Conservation (phyloP, 1,140 invertebrate genomes). For the Phortica variegata region DNA sequence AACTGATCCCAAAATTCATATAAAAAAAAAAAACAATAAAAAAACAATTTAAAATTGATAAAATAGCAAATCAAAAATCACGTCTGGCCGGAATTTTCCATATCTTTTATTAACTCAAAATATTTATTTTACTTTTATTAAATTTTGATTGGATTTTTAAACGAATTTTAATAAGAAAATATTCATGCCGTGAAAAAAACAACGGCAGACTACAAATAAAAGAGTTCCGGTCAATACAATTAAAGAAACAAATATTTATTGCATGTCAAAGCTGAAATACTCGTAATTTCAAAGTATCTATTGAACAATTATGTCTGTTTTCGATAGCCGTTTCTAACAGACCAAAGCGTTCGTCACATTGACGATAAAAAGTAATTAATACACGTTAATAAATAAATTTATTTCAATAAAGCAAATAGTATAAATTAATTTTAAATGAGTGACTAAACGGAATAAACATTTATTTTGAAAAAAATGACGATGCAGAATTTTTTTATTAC, state of each 20-base stretch:
- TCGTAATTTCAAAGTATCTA: not conserved
- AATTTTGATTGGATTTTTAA: constrained; percentile 31
- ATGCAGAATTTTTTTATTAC: not conserved
- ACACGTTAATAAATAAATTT: constrained; percentile 41
- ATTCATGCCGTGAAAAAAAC: constrained; percentile 18
- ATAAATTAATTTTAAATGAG: constrained; percentile 49
- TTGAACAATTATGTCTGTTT: constrained; percentile 41
- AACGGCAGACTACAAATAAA: constrained; percentile 22
- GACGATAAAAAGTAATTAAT: constrained; percentile 52
- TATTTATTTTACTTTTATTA: constrained; percentile 13
- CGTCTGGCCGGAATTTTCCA: too few relatives aligned
- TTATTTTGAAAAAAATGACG: constrained; percentile 45
- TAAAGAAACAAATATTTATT: not conserved
- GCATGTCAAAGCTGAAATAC: not conserved
- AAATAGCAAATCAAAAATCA: constrained; percentile 18
- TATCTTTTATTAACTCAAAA: too few relatives aligned
- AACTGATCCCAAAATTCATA: too few relatives aligned
- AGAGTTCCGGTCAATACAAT: constrained; percentile 22
- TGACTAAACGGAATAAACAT: constrained; percentile 51
- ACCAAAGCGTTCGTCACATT: constrained; percentile 56
- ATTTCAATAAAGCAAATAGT: constrained; percentile 41
- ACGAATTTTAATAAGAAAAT: constrained; percentile 36
- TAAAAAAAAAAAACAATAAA: too few relatives aligned
- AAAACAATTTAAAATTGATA: too few relatives aligned
- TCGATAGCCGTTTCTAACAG: constrained; percentile 54